phyloP scores from a whole-genome alignment of 2,113 vertebrate genomes.

The Amphilophus citrinellus region DNA sequence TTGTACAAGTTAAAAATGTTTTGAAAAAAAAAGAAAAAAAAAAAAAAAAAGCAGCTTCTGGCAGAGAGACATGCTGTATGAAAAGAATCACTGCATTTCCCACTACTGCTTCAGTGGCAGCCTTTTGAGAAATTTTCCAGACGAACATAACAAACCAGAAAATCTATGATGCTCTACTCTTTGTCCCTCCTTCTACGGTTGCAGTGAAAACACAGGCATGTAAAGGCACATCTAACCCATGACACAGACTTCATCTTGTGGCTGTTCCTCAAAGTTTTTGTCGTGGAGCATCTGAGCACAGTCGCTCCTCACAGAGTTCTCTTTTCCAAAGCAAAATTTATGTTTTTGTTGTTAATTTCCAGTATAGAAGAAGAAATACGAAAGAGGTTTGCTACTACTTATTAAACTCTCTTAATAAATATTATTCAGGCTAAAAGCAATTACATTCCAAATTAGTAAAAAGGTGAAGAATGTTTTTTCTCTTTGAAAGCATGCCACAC shows the following conservation, averaged over 20 bases:
- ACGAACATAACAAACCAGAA: constrained; percentile 32
- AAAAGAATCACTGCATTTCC: constrained; percentile 50
- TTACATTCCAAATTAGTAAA: constrained; percentile 50
- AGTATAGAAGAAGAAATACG: constrained; percentile 46
- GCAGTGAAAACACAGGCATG: constrained; percentile 23
- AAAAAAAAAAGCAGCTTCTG: no score
- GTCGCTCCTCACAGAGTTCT: background rate
- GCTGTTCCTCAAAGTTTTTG: constrained; percentile 29
- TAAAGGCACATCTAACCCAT: constrained; percentile 16
- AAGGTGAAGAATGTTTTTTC: background rate
- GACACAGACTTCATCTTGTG: background rate
- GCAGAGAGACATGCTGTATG: background rate
- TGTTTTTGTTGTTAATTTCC: constrained; percentile 81
- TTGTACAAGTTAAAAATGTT: constrained; percentile 26
- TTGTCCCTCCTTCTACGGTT: background rate
- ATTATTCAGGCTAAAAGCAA: constrained; percentile 73
- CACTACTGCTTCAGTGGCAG: constrained; percentile 25
- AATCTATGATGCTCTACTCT: constrained; percentile 17
- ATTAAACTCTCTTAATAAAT: constrained; percentile 86
- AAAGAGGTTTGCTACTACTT: constrained; percentile 82
- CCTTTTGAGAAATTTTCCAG: constrained; percentile 39
- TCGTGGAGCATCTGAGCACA: background rate
- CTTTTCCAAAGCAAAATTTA: constrained; percentile 60
- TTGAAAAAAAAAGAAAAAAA: constrained; percentile 3
- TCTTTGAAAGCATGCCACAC: constrained; percentile 3